phyloP scores from a whole-genome alignment of 2,797 vertebrate species.

The Ispidina lecontei region DNA sequence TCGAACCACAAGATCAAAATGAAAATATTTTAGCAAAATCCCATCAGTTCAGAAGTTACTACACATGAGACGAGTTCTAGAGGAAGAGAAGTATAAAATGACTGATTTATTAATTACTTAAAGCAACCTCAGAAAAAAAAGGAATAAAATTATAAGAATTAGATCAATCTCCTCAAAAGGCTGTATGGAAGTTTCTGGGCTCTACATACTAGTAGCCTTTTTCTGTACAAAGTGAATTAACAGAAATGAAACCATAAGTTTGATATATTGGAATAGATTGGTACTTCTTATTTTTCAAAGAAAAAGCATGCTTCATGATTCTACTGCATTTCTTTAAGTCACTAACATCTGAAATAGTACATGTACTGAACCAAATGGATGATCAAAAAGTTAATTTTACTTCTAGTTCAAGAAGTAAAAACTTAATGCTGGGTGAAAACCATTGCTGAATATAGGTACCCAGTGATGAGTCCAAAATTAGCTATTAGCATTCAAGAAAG shows the following conservation, averaged over 20 bases:
- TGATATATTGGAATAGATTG: not conserved
- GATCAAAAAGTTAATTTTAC: not conserved
- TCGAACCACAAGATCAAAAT: not conserved
- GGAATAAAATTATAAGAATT: not conserved
- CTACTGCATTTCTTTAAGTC: not conserved
- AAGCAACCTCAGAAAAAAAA: not conserved
- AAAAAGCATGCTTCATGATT: not conserved
- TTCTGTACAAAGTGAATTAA: not conserved
- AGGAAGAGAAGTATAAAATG: not conserved
- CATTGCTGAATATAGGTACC: not conserved
- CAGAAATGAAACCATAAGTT: not conserved
- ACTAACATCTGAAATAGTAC: not conserved
- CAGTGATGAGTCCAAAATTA: not conserved
- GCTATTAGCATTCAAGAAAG: not conserved
- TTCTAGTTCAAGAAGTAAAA: not conserved
- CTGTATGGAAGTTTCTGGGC: not conserved
- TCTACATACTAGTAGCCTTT: not conserved
- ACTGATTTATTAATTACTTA: not conserved
- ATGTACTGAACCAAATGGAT: not conserved
- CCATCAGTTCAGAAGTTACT: not conserved
- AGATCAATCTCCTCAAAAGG: not conserved
- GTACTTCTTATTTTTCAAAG: not conserved
- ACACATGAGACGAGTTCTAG: not conserved
- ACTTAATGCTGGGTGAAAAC: not conserved
- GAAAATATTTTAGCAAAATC: not conserved